These are phyloP conservation scores for Ochropleura plecta DNA, from an alignment of 2,888 invertebrate species.

Conservation along the genomic window DNA sequence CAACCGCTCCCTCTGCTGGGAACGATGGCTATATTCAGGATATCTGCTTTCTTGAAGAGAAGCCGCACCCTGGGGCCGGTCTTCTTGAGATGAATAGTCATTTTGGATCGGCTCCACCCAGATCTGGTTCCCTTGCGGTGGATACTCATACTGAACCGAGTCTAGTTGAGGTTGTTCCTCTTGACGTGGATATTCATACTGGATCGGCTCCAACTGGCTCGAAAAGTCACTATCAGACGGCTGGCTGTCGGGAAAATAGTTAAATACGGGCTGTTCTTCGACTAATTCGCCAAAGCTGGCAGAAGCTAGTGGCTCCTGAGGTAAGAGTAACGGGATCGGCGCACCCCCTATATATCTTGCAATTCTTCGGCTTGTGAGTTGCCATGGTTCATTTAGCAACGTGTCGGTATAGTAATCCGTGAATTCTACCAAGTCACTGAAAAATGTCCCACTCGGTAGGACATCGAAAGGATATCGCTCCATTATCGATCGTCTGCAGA, in stretches of 20 bases:
- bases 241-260: background rate
- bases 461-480: slow-evolving; percentile 10
- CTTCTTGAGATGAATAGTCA: background rate
- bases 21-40: background rate
- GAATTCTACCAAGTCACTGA: slow-evolving; percentile 21
- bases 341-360: background rate
- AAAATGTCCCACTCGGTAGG: slow-evolving; percentile 16
- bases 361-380: slow-evolving; percentile 3
- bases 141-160: background rate
- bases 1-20: background rate
- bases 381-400: background rate
- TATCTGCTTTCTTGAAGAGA: background rate
- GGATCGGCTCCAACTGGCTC: background rate
- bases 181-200: background rate
- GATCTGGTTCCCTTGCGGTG: background rate
- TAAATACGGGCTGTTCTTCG: background rate
- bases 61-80: background rate
- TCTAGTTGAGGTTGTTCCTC: background rate
- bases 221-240: background rate
- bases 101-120: background rate
- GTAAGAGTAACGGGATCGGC: background rate
- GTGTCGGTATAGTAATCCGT: background rate
- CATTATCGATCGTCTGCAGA: slow-evolving; percentile 34
- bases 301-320: too few relatives aligned
- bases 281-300: background rate